phyloP scores from a whole-genome alignment of 30 jellyfish, hydroid and myxozoan genomes.

The Sanderia malayensis region DNA sequence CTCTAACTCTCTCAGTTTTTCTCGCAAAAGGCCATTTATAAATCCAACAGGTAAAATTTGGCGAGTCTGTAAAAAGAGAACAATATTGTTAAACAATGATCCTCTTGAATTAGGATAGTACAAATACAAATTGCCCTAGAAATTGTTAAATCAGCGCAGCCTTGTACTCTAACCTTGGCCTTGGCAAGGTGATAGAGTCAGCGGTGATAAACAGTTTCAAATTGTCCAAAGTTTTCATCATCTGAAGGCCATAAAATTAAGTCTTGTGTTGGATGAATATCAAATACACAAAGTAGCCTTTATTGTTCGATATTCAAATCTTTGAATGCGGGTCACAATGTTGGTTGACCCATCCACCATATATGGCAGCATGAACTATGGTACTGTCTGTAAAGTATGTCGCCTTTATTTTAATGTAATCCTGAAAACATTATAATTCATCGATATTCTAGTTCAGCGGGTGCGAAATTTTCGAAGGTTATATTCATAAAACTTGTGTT shows the following conservation, averaged over 20 bases:
- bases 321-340: slow-evolving; percentile 42
- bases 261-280: slow-evolving; percentile 29
- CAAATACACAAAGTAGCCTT: slow-evolving; percentile 48
- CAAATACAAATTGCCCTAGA: too few species aligned
- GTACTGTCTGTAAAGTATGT: slow-evolving; percentile 10
- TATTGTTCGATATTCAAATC: slow-evolving; percentile 35
- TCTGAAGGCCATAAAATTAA: slow-evolving; percentile 7
- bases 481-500: not conserved
- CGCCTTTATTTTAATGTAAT: not conserved
- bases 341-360: slow-evolving; percentile 55
- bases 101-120: too few species aligned
- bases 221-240: slow-evolving; percentile 21
- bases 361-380: slow-evolving; percentile 52
- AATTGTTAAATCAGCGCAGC: not conserved
- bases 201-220: slow-evolving; percentile 36
- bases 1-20: not conserved
- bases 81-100: too few species aligned
- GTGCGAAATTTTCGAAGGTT: not conserved
- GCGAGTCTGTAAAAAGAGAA: too few species aligned
- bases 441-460: not conserved
- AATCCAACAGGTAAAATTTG: not conserved
- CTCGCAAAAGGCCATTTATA: slow-evolving; percentile 4
- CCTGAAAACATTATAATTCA: not conserved
- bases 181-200: slow-evolving; percentile 48
- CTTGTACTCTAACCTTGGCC: slow-evolving; percentile 77